Evolutionary conservation across 1,140 invertebrate species (phyloP), one percentile per base, ranked within the genome.

Genomic region (Drosophila bifasciata): DNA sequence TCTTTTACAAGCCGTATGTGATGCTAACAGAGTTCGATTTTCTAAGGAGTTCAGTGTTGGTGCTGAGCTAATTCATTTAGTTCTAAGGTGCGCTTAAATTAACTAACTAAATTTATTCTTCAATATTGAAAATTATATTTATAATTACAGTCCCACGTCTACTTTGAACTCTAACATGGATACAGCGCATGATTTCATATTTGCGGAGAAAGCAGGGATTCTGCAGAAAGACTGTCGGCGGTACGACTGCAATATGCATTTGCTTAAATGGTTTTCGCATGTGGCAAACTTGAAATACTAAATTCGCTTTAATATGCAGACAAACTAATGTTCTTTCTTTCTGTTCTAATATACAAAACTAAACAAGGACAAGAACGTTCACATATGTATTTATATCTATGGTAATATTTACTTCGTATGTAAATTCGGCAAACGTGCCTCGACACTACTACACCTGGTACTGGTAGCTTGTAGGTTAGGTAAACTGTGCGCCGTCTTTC

Each of bases 1-100:
- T 21, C 41, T 63, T 9, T 63, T 63, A 17, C 39, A 63, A 21
- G 28, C 58, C 1, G 45, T 61, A 6, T 61, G 60, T 9, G 56
- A 63, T 5, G 56, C 13, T 7, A 61, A 61, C 4, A 25, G 13
- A 23, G 45, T 36, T 2, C 2, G 15, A 23, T 61, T 63, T 11
- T 17, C 40, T 1, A 43, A 23, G 11, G 25, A 60, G 15, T 60
- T 62, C 11, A 60, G 25, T 16, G 23, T 15, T 17, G 55, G 25
- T 2, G 56, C 25, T 9, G 25, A 63, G 36, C 43, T 63, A 13
- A 3, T 63, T 11, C 19, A 61, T 15, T 36, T 63, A 16, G n/a
- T 63, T 11, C n/a, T 63, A 17, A 63, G 60, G 60, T 63, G 3
- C 0, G 41, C 17, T 16, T 1, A 17, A 41, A 0, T 17, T 8